Percentiles rank a stretch among this genome's conserved stretches.
phyloP scores from a whole-genome alignment of 2,888 invertebrate species.

The Diploptera punctata region DNA sequence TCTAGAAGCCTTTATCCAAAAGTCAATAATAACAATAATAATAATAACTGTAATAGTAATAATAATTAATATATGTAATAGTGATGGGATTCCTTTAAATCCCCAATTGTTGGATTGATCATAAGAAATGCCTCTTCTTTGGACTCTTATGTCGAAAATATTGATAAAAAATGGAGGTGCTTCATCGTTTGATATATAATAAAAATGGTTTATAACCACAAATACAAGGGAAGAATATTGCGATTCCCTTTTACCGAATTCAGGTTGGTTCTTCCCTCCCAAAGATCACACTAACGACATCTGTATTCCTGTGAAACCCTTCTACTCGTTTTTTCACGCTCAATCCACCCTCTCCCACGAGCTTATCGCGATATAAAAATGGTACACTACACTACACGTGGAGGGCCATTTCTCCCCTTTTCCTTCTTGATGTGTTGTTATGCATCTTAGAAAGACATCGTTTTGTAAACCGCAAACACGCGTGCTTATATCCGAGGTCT shows the following conservation, averaged over 20 bases:
- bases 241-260: neutral
- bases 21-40: too few relatives aligned
- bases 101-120: too few relatives aligned
- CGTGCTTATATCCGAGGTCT: neutral
- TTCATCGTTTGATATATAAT: too few relatives aligned
- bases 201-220: constrained; percentile 2
- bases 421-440: neutral
- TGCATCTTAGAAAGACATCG: neutral
- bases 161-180: too few relatives aligned
- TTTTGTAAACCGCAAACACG: neutral
- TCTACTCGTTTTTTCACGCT: constrained; percentile 9
- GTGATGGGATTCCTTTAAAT: too few relatives aligned
- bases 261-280: too few relatives aligned
- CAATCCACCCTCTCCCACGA: neutral
- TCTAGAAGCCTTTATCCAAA: too few relatives aligned
- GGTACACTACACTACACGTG: neutral
- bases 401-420: neutral
- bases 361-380: neutral
- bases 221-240: neutral
- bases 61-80: too few relatives aligned
- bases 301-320: constrained; percentile 1
- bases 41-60: too few relatives aligned
- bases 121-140: too few relatives aligned
- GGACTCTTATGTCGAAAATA: too few relatives aligned
- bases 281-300: constrained; percentile 6